These are phyloP conservation scores for Tragelaphus strepsiceros DNA, from an alignment of 2,113 vertebrate species.

Conservation along the genomic window DNA sequence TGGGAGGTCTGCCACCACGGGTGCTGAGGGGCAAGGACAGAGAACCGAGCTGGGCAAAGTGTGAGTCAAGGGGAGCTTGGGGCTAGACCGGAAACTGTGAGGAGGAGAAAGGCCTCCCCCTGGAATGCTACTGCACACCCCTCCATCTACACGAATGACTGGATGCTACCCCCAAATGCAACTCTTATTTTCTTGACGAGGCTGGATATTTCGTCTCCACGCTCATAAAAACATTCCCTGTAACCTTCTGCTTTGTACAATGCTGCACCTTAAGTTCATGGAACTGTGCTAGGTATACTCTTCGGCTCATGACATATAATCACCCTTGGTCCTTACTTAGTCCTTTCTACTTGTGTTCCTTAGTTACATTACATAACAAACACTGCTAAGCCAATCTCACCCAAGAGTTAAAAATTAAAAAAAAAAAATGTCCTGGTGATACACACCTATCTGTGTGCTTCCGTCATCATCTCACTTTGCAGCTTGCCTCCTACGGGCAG, in stretches of 20 bases:
- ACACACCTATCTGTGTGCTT: not conserved
- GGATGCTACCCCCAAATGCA: not conserved
- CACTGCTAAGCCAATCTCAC: not conserved
- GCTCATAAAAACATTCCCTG: not conserved
- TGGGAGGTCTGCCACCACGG: accelerated
- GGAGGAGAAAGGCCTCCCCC: not conserved
- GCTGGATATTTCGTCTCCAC: not conserved
- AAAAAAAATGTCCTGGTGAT: not conserved
- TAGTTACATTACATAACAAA: not conserved
- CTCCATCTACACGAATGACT: not conserved
- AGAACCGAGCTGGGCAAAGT: not conserved
- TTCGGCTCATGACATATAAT: not conserved
- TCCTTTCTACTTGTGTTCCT: not conserved
- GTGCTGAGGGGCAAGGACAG: too few species aligned
- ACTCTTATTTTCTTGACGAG: not conserved
- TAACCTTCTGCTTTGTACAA: not conserved
- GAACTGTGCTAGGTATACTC: not conserved
- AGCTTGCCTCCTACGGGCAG: not conserved
- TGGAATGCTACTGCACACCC: not conserved
- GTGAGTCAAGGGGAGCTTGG: not conserved
- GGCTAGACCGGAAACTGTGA: too few species aligned
- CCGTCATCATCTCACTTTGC: too few species aligned
- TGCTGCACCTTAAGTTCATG: not conserved
- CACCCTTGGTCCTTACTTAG: not conserved
- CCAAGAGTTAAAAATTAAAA: not conserved